Evolutionary conservation across 2,113 vertebrate species (phyloP).

Genomic region (Emydura subglobosa): DNA sequence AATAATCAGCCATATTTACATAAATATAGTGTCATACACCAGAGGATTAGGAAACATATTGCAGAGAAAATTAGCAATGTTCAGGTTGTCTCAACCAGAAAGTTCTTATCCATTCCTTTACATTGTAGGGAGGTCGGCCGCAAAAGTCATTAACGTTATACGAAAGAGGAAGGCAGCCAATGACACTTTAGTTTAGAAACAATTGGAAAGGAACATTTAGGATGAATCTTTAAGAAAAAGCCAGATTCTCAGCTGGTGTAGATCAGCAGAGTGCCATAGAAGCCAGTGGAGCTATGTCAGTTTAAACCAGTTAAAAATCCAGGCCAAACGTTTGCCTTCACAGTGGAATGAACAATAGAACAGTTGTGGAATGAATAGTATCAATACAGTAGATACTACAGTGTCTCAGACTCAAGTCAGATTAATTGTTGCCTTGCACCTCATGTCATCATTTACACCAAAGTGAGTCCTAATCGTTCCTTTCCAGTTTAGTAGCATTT

Average conservation of each 20-base stretch:
- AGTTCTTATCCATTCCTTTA: neutral
- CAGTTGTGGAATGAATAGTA: neutral
- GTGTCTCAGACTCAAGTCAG: neutral
- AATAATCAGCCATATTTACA: slow-evolving; percentile 29
- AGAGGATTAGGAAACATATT: neutral
- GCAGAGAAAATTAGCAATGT: neutral
- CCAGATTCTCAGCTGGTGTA: neutral
- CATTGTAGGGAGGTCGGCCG: neutral
- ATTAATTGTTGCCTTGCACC: neutral
- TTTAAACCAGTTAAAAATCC: neutral
- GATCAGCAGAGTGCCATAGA: neutral
- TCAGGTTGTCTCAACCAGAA: neutral
- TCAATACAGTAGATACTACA: neutral
- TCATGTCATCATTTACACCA: neutral
- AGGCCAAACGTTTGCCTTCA: neutral
- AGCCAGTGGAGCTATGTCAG: neutral
- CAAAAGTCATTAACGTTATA: neutral
- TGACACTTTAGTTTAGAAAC: neutral
- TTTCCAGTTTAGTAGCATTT: neutral
- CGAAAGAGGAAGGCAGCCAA: neutral
- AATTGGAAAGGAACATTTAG: neutral
- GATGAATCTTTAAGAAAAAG: neutral
- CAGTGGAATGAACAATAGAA: neutral
- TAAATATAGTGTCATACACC: neutral
- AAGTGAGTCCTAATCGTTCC: neutral